Base-by-base conservation (phyloP, 2,888 invertebrate genomes). In the Zygogramma bicolorata region DNA sequence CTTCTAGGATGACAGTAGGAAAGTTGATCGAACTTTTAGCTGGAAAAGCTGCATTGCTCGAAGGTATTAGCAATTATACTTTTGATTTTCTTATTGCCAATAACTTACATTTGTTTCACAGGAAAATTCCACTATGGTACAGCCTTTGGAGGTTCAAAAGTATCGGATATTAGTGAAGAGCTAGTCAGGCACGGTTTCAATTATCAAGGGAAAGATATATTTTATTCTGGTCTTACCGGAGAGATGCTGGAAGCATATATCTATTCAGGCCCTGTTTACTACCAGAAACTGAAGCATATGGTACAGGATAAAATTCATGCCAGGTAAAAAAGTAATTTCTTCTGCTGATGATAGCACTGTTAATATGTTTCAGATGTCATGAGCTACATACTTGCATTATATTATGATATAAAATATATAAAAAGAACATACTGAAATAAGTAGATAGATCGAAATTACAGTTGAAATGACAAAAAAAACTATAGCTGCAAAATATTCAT, bases 301-400 rank as follows among this genome's bases (percentile, higher is more conserved):
- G 99, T 99, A 0, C 93, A 98, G 86, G 99, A 99, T 86, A 99
- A 99, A 88, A 99, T 99, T 94, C 99, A 99, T 86, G 99, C 98
- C 0, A 91, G 94, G 86, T 85, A n/a, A n/a, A n/a, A n/a, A n/a
- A n/a, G n/a, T n/a, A n/a, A n/a, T n/a, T n/a, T n/a, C n/a, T n/a
- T n/a, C n/a, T n/a, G n/a, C n/a, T n/a, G n/a, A n/a, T n/a, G n/a
- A n/a, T n/a, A n/a, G n/a, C n/a, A n/a, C n/a, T n/a, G n/a, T n/a
- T n/a, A n/a, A n/a, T n/a, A n/a, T n/a, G n/a, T n/a, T n/a, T n/a
- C n/a, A n/a, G n/a, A n/a, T n/a, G n/a, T n/a, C n/a, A n/a, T n/a
- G n/a, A n/a, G n/a, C n/a, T n/a, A n/a, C n/a, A n/a, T n/a, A n/a
- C n/a, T n/a, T n/a, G n/a, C n/a, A n/a, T n/a, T n/a, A n/a, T n/a